phyloP scores from a whole-genome alignment of 2,113 vertebrate genomes.

The Crotophaga sulcirostris region DNA sequence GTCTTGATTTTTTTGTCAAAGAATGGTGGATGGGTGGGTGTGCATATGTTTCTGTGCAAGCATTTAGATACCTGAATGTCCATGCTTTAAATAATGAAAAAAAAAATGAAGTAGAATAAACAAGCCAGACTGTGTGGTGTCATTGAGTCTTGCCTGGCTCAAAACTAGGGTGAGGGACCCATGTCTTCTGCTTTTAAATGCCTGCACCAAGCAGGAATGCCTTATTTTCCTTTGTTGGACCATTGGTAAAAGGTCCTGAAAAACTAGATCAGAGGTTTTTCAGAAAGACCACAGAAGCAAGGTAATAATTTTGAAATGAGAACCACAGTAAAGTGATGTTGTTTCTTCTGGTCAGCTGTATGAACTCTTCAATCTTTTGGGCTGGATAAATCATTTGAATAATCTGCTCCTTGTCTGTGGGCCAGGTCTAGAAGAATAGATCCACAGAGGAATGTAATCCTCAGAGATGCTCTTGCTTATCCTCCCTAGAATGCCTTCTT shows the following conservation, averaged over 20 bases:
- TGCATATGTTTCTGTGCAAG: neutral
- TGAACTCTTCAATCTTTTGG: neutral
- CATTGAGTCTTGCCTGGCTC: neutral
- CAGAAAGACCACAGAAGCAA: neutral
- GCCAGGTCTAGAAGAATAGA: neutral
- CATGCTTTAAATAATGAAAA: neutral
- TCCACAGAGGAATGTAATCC: neutral
- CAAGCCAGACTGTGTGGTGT: neutral
- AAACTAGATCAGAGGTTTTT: neutral
- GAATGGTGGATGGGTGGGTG: neutral
- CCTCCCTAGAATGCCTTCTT: neutral
- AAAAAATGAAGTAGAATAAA: neutral
- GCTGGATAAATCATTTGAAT: neutral
- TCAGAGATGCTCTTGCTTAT: neutral
- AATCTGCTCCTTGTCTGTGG: neutral
- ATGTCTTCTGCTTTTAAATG: neutral
- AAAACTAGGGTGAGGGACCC: neutral
- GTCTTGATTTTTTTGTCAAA: neutral
- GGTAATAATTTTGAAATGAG: neutral
- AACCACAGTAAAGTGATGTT: neutral
- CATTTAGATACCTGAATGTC: neutral
- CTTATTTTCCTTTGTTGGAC: neutral
- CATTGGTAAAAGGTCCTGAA: neutral
- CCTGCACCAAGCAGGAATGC: neutral
- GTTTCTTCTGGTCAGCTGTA: neutral